Base-by-base conservation (phyloP, 2,888 invertebrate species). In the Troides helena region DNA sequence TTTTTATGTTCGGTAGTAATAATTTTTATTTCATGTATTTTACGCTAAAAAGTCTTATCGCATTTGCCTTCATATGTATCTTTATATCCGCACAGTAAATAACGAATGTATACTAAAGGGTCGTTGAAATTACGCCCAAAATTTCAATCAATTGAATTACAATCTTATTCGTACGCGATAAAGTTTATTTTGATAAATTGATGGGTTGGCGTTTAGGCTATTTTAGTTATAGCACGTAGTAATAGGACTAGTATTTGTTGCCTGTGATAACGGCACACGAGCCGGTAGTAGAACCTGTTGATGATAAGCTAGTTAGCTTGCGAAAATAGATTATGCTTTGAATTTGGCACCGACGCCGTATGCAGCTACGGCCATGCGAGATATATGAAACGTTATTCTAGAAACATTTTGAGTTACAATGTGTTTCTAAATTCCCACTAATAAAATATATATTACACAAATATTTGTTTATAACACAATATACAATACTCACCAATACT, bases 251-350 rank as follows among this genome's bases (percentile, higher is more conserved):
- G 81, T 91, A 90, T 92, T 91, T 91, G 92, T 89, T 90, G 90
- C 85, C 84, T 86, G 90, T 91, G 92, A 92, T 92, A 92, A 90
- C 89, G 88, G 86, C 86, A 84, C 82, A 88, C 87, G 87, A 90
- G 89, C 88, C 84, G 89, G 88, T 81, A 85, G 85, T 84, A 81
- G 82, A 84, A 92, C 92, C 92, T 92, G 92, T 92, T 92, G 92
- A 89, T 89, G 89, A 92, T 92, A 91, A 92, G 92, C 85, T 85
- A 71, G 70, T 71, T 71, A 71, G 70, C 70, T 67, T 65, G 70
- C 64, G 70, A 71, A 71, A 92, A 92, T 92, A 92, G 90, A 90
- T 92, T 85, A 85, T 88, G 87, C 87, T 89, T 85, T 86, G 85
- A 83, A 89, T 86, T 86, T 83, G 80, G 75, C 75, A 74, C 72